Base-by-base conservation (phyloP, 2,797 vertebrate genomes). In the Hephaestus fuliginosus region DNA sequence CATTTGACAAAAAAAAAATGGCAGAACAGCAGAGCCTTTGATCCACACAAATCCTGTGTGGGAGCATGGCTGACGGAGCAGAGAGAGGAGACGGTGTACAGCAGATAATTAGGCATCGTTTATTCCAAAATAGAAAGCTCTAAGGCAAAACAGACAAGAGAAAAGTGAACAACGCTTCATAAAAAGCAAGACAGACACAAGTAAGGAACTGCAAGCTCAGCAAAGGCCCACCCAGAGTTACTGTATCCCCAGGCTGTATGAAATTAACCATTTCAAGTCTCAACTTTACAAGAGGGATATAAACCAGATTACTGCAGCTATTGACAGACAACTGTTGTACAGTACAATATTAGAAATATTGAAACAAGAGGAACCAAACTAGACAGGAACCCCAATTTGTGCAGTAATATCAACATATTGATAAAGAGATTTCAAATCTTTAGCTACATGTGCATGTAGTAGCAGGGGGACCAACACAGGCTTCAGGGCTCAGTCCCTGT, bases 121-220 rank as follows among this genome's bases (percentile, higher is more conserved):
- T 95, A 95, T 95, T 95, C 93, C 93, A 95, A 94, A 95, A 95
- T 94, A 94, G 90, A 94, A 94, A 93, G 92, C 92, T 94, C 92
- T 95, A 93, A 94, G 93, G 92, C 91, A 93, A 91, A 92, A 92
- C 90, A 91, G 88, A 93, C 81, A 33, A 88, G 80, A 88, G 55
- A 85, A 86, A 86, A 82, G 87, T 91, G 86, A 91, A 88, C 76
- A 89, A 85, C 57, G 82, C 71, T 80, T 93, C 76, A 83, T 86
- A 88, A 88, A 92, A 92, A 91, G 85, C 83, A 78, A 90, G 69
- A 91, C 76, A 82, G 85, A 85, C 11, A 52, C 71, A 57, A 79
- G 80, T 79, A 82, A 82, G 79, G 79, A 81, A 62, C 68, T 10
- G 48, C 78, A 80, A 86, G 73, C 64, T 78, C 78, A 55, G 55